Conservation (phyloP, 2,113 vertebrate genomes). For the Tragelaphus imberbis region DNA sequence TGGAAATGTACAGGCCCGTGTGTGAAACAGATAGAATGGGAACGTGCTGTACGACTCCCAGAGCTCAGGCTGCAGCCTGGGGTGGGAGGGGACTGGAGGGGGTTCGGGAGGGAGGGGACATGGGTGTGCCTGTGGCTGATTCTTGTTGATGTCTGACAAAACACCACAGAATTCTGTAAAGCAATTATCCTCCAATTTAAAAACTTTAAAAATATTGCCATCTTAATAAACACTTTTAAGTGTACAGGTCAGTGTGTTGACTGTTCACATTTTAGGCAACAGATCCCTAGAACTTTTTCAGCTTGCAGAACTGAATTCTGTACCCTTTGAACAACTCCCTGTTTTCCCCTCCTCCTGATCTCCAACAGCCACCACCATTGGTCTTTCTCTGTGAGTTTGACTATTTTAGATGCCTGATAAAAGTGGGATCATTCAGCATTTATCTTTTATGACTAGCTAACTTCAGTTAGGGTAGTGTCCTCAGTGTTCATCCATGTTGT, state of each 20-base stretch:
- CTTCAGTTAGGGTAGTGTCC: neutral
- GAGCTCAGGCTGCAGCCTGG: no score
- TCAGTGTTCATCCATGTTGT: neutral
- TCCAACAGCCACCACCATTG: neutral
- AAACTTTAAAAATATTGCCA: no score
- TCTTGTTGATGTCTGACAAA: no score
- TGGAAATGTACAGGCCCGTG: no score
- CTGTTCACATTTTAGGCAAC: neutral
- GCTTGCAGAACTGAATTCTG: neutral
- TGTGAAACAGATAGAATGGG: no score
- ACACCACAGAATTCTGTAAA: no score
- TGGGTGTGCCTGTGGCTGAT: no score
- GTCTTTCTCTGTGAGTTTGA: neutral
- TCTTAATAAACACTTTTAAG: neutral
- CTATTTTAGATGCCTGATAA: neutral
- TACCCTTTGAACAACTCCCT: neutral
- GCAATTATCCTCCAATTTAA: no score
- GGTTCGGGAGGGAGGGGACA: no score
- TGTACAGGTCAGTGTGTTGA: neutral
- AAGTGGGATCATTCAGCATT: neutral
- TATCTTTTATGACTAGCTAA: neutral
- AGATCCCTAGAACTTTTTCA: neutral
- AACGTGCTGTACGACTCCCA: rapidly evolving
- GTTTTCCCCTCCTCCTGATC: neutral
- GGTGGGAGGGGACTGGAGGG: no score